These are phyloP conservation scores for Thysanoteuthis rhombus DNA, from an alignment of 2,888 invertebrate species.

Conservation along the genomic window DNA sequence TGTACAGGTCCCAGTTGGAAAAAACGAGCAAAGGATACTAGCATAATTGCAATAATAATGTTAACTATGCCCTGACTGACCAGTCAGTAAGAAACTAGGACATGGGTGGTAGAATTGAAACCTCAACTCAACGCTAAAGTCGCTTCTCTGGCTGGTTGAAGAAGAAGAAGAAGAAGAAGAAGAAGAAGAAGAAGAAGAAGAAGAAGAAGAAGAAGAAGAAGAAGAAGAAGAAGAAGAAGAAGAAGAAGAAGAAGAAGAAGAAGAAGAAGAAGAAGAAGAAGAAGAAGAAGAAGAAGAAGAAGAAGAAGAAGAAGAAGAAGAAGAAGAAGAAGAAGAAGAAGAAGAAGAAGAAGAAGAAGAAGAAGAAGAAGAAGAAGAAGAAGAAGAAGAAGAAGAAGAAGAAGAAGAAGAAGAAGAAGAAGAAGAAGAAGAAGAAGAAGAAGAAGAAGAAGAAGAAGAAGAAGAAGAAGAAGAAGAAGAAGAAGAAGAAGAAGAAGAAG, in stretches of 20 bases:
- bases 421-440: not conserved
- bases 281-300: not conserved
- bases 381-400: not conserved
- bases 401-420: not conserved
- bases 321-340: not conserved
- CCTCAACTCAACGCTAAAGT: too few relatives aligned
- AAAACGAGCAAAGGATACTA: too few relatives aligned
- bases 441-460: not conserved
- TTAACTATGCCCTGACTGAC: too few relatives aligned
- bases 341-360: not conserved
- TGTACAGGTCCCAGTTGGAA: too few relatives aligned
- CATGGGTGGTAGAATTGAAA: too few relatives aligned
- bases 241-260: not conserved
- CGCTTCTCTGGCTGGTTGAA: not conserved
- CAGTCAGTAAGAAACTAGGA: too few relatives aligned
- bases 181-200: not conserved
- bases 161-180: not conserved
- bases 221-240: not conserved
- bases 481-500: not conserved
- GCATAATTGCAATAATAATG: too few relatives aligned
- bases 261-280: not conserved
- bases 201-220: not conserved
- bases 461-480: not conserved
- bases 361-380: not conserved
- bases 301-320: not conserved